Base-by-base conservation (phyloP, 2,888 invertebrate genomes). In the Hymenopus coronatus region DNA sequence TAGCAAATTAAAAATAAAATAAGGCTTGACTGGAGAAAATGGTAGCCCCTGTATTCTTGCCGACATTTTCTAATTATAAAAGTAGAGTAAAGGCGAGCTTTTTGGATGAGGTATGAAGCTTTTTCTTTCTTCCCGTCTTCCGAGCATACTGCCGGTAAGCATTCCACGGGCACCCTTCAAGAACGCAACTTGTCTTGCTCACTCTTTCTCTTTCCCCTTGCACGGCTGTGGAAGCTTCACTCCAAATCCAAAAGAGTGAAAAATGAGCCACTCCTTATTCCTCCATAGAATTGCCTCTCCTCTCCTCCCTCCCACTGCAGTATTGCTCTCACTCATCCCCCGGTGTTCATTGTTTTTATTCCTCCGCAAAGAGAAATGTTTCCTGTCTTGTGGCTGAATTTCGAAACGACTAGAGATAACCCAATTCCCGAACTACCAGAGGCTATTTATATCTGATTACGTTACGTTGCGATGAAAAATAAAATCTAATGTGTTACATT, bases 1-100 rank as follows among this genome's bases (percentile, higher is more conserved):
- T 89, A 88, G 90, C 89, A 90, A 90, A 90, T 90, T 90, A 90
- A 90, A 90, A 90, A 90, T 89, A 90, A 90, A 89, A 90, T 88
- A 89, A 90, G 89, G 82, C 88, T 88, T 87, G 87, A 87, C 87
- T 87, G 87, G 87, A 87, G 81, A 87, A 87, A 87, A 87, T 87
- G 87, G 54, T 87, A 87, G 82, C 30, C 28, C 82, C 9, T 27
- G 87, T 87, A 87, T 82, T 87, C 87, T 87, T 87, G 20, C n/a
- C 82, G 87, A 88, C 84, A 30, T 88, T 88, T 84, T 88, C 88
- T 88, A 88, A 88, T 88, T 88, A 84, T 88, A 85, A 70, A 70
- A 87, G 87, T 82, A 33, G 82, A 46, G 87, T 82, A 33, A 40
- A 30, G 81, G 86, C 81, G 27, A 82, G 82, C 9, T 54, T 70